Evolutionary conservation across 2,113 vertebrate species (phyloP).

Genomic region (Thryonomys swinderianus): DNA sequence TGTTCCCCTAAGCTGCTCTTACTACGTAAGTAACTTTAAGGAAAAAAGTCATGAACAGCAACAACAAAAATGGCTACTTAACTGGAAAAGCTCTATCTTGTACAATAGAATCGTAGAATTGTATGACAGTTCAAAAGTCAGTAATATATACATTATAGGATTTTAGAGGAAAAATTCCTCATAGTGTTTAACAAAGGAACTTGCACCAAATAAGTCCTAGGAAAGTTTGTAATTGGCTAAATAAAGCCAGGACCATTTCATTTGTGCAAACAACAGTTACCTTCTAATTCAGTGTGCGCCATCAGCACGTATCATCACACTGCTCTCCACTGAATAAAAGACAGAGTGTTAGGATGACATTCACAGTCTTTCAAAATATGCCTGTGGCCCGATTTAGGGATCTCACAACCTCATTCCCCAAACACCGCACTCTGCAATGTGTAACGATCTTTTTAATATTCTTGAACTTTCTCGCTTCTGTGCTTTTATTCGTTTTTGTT

Average conservation of each 20-base stretch:
- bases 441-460: background rate
- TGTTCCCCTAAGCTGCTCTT: slow-evolving; percentile 75
- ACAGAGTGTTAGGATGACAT: background rate
- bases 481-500: background rate
- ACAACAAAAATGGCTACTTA: slow-evolving; percentile 64
- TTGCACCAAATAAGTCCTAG: background rate
- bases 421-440: background rate
- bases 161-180: background rate
- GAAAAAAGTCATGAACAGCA: slow-evolving; percentile 71
- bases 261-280: background rate
- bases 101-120: background rate
- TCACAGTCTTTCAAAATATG: background rate
- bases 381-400: background rate
- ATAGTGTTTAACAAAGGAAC: background rate
- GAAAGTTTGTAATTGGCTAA: background rate
- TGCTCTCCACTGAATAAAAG: background rate
- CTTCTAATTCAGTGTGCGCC: background rate
- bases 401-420: background rate
- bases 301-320: background rate
- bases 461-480: background rate
- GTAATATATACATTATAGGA: background rate
- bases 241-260: background rate
- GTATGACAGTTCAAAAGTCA: background rate
- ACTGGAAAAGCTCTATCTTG: background rate
- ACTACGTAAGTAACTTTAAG: slow-evolving; percentile 83